A percentile compares a stretch with the other conserved stretches of the same genome.
Conservation (phyloP, 2,113 vertebrate genomes). For the Siniperca chuatsi region DNA sequence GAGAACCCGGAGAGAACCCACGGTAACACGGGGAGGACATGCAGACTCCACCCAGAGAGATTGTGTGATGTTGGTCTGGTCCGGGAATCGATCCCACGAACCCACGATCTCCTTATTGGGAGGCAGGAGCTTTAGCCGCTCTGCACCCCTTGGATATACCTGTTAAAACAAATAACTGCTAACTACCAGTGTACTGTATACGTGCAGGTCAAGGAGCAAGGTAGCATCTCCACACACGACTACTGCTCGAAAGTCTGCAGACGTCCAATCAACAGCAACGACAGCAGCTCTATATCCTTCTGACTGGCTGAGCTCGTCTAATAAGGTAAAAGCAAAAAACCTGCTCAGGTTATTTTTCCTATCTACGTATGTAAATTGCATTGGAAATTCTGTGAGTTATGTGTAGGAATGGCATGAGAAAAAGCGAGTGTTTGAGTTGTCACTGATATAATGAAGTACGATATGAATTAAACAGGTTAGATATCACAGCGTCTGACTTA, state of each 20-base stretch:
- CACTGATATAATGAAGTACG: not conserved
- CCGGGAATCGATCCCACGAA: too few relatives aligned
- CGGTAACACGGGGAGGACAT: too few relatives aligned
- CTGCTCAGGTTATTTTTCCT: not conserved
- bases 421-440: rapidly evolving
- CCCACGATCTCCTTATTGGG: too few relatives aligned
- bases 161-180: not conserved
- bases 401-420: not conserved
- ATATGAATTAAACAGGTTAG: not conserved
- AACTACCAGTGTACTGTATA: not conserved
- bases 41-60: too few relatives aligned
- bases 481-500: not conserved
- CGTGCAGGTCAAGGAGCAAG: slow-evolving; percentile 16
- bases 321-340: too few relatives aligned
- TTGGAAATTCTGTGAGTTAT: not conserved
- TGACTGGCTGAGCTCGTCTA: not conserved
- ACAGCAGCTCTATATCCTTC: slow-evolving; percentile 1
- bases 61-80: too few relatives aligned
- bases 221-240: not conserved
- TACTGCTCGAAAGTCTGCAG: not conserved
- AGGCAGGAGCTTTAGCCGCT: too few relatives aligned
- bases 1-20: too few relatives aligned
- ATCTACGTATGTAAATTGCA: not conserved
- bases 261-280: not conserved
- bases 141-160: not conserved